Conservation (phyloP, 2,797 vertebrate genomes). For the Mycteria americana region DNA sequence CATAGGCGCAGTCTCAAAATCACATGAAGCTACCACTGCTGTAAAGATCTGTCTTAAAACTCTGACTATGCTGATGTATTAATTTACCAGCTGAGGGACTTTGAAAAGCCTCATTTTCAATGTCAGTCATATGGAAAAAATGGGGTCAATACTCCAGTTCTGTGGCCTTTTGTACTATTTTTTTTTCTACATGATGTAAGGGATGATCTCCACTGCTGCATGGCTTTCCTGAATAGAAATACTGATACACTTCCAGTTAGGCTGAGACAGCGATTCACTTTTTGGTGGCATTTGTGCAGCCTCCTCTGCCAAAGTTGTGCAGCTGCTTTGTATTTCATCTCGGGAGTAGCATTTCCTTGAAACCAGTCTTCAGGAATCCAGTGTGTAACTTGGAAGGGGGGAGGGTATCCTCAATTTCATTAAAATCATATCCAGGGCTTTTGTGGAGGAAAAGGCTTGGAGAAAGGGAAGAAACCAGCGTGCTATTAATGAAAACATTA, state of each 20-base stretch:
- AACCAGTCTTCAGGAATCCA: slow-evolving; percentile 35
- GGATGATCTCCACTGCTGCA: not conserved
- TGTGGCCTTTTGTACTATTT: not conserved
- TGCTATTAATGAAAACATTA: not conserved
- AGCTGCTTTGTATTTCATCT: slow-evolving; percentile 65
- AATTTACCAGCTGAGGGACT: not conserved
- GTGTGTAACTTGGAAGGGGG: slow-evolving; percentile 6
- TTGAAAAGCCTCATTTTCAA: not conserved
- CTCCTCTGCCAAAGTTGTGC: slow-evolving; percentile 38
- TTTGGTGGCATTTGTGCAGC: slow-evolving; percentile 26
- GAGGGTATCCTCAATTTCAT: not conserved
- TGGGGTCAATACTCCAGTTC: not conserved
- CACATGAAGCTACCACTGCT: not conserved
- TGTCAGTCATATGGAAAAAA: not conserved
- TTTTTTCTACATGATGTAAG: not conserved
- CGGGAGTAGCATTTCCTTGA: slow-evolving; percentile 12
- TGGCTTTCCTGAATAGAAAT: slow-evolving; percentile 14
- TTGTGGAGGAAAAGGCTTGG: not conserved
- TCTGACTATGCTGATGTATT: not conserved
- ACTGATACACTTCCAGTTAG: slow-evolving; percentile 18
- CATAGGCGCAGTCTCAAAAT: not conserved
- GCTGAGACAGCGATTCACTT: slow-evolving; percentile 22
- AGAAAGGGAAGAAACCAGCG: not conserved
- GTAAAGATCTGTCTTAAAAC: not conserved
- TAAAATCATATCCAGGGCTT: slow-evolving; percentile 28